Base-by-base conservation (phyloP, 1,140 invertebrate genomes). In the Zaprionus lachaisei region DNA sequence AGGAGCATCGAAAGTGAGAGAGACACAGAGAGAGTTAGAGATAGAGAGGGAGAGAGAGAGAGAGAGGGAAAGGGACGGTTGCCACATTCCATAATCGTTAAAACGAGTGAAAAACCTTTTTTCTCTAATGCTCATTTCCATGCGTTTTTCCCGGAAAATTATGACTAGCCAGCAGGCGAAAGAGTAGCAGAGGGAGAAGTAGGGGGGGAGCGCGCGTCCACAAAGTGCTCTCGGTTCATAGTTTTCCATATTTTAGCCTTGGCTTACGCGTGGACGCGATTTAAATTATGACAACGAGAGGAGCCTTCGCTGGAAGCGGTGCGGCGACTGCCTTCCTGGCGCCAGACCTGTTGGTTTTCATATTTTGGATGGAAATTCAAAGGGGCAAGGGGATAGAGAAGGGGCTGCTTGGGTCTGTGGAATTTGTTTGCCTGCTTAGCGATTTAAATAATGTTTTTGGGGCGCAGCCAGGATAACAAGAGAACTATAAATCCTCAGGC, bases 101-200 rank as follows among this genome's bases (percentile, higher is more conserved):
- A 72, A 73, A 61, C 51, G 60, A 76, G 54, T 57, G 66, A 57
- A 69, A 71, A 81, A 55, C 76, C 67, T 67, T 79, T 72, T 72
- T 80, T 62, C 64, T 58, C 75, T 83, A 87, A 87, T 81, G 74
- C 71, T 81, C 72, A 87, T 87, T 87, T 87, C 71, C 80, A 87
- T 87, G 85, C 83, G 80, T 68, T 83, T 80, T 87, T 62, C 68
- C 44, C 64, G 84, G 81, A 90, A 90, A 89, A 89, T 89, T 80
- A 79, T 89, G 77, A 22, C 60, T 62, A 14, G 38, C n/a, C 20
- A 26, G 62, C 26, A 34, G 26, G 20, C 31, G 14, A 12, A 55
- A 34, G 67, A 58, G 65, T 47, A 26, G 15, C n/a, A 44, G 11
- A 11, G 5, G 47, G 20, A n/a, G 3, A 0, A 2, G 15, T 1